Conservation (phyloP, 2,797 vertebrate genomes). For the Channallabes apus region DNA sequence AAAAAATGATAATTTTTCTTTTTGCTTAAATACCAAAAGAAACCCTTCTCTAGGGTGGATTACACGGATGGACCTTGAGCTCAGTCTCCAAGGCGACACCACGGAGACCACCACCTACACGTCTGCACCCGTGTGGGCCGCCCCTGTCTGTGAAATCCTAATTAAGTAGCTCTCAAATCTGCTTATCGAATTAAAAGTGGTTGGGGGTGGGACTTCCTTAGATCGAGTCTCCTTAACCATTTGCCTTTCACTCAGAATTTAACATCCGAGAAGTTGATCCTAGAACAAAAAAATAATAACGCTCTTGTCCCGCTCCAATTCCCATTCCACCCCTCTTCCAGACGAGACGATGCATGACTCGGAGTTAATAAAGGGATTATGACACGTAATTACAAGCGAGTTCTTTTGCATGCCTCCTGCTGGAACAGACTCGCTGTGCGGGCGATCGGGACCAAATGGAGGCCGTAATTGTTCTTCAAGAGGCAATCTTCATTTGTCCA, state of each 20-base stretch:
- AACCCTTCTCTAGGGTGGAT: constrained; percentile 49
- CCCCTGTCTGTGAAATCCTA: constrained; percentile 73
- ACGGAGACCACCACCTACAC: constrained; percentile 37
- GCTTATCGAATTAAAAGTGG: constrained; percentile 66
- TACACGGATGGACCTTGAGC: constrained; percentile 48
- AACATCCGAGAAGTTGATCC: not conserved
- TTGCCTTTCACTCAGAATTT: not conserved
- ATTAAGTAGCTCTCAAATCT: constrained; percentile 79
- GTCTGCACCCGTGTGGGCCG: constrained; percentile 39
- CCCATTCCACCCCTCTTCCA: not conserved
- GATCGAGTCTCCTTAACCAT: constrained; percentile 7
- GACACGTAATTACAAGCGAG: constrained; percentile 54
- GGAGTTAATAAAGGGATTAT: constrained; percentile 63
- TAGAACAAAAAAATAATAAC: not conserved
- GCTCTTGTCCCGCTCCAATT: not conserved
- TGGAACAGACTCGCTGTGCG: constrained; percentile 50
- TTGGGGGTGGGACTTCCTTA: not conserved
- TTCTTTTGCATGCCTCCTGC: constrained; percentile 47
- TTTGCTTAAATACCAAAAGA: not conserved
- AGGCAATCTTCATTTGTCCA: constrained; percentile 53
- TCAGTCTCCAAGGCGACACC: constrained; percentile 56
- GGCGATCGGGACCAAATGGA: constrained; percentile 49
- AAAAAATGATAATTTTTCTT: not conserved
- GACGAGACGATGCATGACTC: constrained; percentile 51
- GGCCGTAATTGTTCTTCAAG: constrained; percentile 51